These are phyloP conservation scores for Drosophila formosana DNA, from an alignment of 2,888 invertebrate species.

Conservation along the genomic window DNA sequence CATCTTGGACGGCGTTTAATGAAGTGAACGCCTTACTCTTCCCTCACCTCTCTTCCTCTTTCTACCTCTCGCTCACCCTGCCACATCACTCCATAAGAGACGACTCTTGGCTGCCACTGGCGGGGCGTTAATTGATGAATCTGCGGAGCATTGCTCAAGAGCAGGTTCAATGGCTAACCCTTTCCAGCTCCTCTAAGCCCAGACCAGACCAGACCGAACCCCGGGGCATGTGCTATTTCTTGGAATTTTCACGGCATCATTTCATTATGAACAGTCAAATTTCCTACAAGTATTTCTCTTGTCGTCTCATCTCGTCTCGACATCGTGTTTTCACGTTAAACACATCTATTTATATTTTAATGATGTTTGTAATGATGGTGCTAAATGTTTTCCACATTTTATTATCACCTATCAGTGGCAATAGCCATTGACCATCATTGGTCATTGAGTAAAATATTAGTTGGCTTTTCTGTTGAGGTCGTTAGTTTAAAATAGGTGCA, in stretches of 20 bases:
- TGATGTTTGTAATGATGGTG: slow-evolving; percentile 82
- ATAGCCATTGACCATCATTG: slow-evolving; percentile 1
- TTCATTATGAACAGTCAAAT: slow-evolving; percentile 55
- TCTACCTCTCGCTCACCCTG: not conserved
- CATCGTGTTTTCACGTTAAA: slow-evolving; percentile 65
- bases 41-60: no score
- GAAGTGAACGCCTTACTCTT: slow-evolving; percentile 64
- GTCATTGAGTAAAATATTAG: slow-evolving; percentile 45
- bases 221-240: slow-evolving; percentile 76
- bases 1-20: slow-evolving; percentile 75
- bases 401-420: slow-evolving; percentile 78
- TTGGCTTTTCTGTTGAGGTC: slow-evolving; percentile 25
- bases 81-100: slow-evolving; percentile 9
- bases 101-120: slow-evolving; percentile 31
- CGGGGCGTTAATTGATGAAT: slow-evolving; percentile 82
- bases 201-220: not conserved
- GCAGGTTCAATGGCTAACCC: slow-evolving; percentile 76
- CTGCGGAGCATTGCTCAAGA: slow-evolving; percentile 53
- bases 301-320: slow-evolving; percentile 1
- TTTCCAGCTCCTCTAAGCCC: not conserved
- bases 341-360: slow-evolving; percentile 82
- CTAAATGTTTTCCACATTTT: slow-evolving; percentile 84
- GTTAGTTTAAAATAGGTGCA: slow-evolving; percentile 23
- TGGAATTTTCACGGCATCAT: slow-evolving; percentile 76
- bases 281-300: slow-evolving; percentile 25